phyloP scores from a whole-genome alignment of 2,888 invertebrate species.

The Cantharis nigra region DNA sequence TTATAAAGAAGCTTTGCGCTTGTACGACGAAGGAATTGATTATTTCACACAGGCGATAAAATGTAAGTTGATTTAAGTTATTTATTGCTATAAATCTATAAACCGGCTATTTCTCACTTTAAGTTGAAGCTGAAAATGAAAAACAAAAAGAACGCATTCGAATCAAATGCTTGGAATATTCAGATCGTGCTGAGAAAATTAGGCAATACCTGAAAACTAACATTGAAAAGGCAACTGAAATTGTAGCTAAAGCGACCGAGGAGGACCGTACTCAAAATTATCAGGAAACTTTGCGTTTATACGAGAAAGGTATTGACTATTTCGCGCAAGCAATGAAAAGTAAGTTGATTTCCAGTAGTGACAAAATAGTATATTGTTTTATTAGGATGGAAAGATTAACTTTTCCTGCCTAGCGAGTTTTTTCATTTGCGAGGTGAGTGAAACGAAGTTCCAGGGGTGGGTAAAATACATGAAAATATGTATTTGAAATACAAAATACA shows the following conservation, averaged over 20 bases:
- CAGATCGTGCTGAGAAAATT: constrained; percentile 96
- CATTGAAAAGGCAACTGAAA: constrained; percentile 86
- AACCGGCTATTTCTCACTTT: constrained; percentile 28
- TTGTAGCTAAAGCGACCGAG: constrained; percentile 58
- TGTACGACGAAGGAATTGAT: constrained; percentile 97
- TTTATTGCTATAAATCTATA: too few relatives aligned
- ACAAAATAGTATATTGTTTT: too few relatives aligned
- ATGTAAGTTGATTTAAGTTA: constrained; percentile 64
- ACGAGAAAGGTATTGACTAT: neutral
- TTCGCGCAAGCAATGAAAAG: constrained; percentile 59
- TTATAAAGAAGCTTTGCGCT: constrained; percentile 91
- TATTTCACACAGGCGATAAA: constrained; percentile 99
- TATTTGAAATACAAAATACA: too few relatives aligned
- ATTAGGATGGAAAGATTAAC: too few relatives aligned
- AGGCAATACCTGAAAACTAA: constrained; percentile 90
- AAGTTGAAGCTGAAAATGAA: too few relatives aligned
- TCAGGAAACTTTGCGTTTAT: neutral
- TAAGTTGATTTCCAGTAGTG: constrained; percentile 55
- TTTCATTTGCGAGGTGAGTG: too few relatives aligned
- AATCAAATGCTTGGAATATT: constrained; percentile 89
- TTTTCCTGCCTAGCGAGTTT: too few relatives aligned
- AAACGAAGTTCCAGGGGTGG: too few relatives aligned
- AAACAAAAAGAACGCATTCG: constrained; percentile 97
- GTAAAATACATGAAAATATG: too few relatives aligned
- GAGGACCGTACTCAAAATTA: neutral